Base-by-base conservation (phyloP, 2,888 invertebrate genomes). In the Eupithecia insigniata region DNA sequence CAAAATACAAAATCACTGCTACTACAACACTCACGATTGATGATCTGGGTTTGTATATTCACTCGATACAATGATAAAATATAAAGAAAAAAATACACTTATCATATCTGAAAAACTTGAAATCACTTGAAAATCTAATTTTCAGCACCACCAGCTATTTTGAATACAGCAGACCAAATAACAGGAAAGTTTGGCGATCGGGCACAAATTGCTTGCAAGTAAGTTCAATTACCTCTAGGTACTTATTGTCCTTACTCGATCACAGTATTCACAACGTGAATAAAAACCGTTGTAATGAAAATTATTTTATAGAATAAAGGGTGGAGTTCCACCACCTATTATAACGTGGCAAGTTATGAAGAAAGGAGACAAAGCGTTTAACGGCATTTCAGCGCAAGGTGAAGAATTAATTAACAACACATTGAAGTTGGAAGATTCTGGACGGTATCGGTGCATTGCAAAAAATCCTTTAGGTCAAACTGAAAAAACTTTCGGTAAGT, bases 361-460 rank as follows among this genome's bases (percentile, higher is more conserved):
- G 12, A 32, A 66, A 10, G 30, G 32, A 39, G 67, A 65, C 14
- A 55, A 34, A n/a, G 66, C 10, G 1, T 70, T 55, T 22, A 62
- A 14, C 46, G 65, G 55, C 22, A 7, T 72, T n/a, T 5, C 28
- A 30, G 28, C 14, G 7, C 28, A 65, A 16, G 58, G 69, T 3
- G 71, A 76, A 61, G 67, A 73, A 43, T 65, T 76, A 10, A 46
- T 12, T 8, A 26, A 70, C 0, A 22, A 58, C 22, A 61, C 26
- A 5, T 61, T 65, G 14, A 39, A 26, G 1, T 58, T 71, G 3
- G 28, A 30, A 28, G 62, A 76, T n/a, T 67, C 70, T 4, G 73
- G 75, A n/a, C 43, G 22, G 14, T 77, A 75, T 46, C 30, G 64
- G 39, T 72, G 75, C 34, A 14, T 70, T 4, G 74, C 66, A 6